Evolutionary conservation across 2,797 vertebrate genomes (phyloP), one percentile per base, ranked within the genome.

Genomic region (Lithobates pipiens): DNA sequence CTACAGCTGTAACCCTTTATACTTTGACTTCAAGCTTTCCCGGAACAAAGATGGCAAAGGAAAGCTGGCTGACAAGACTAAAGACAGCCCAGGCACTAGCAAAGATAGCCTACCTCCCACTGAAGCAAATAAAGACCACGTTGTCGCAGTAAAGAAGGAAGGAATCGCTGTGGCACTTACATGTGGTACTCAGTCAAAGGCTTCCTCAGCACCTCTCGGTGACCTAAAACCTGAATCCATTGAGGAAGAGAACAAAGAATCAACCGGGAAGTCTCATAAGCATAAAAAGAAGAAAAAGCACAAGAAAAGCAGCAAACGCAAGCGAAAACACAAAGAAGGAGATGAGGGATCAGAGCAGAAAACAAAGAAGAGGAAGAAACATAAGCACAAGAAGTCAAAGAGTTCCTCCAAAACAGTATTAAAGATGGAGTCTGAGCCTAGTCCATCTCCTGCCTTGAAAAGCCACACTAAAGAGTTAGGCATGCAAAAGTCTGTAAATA

Each of bases 261-360:
- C 92, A 77, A 89, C 93, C n/a, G 93, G 92, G 4, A 94, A 93
- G 50, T 92, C 95, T 29, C 93, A 95, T 86, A 98, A 97, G 90
- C 96, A 96, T 82, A 99, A 99, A 91, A 99, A 97, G 91, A 96
- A 99, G 91, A 99, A 99, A 94, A 99, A 99, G 91, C 98, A 99
- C 88, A 98, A 99, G 95, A 99, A 99, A 86, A 97, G 97, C 6
- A 89, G 91, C 79, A 99, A 96, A 89, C 96, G 94, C 77, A 99
- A 97, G 89, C 93, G 91, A 11, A 94, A 93, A 90, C 93, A 92
- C 89, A 96, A 94, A 88, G 95, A 96, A 86, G 91, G 92, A 21
- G 92, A 89, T 0, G 97, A 96, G 4, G 92, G 88, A 5, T 95
- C 92, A 36, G 93, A 93, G 0, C 96, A 97, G 84, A 99, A 96